Base-by-base conservation (phyloP, 1,140 invertebrate species). In the Euwallacea similis region DNA sequence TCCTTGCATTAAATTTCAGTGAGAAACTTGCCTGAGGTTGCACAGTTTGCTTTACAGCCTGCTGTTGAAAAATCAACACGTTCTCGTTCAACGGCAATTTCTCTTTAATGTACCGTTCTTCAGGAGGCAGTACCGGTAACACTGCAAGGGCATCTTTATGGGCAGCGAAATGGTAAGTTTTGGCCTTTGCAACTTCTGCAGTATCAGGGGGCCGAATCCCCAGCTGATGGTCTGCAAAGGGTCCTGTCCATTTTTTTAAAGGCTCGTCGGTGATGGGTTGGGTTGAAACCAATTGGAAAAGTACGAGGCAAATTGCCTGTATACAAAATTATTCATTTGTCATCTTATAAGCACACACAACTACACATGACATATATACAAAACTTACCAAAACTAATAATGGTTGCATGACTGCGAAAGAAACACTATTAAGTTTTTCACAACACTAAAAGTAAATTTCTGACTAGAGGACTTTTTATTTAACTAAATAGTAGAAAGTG, bases 131-230 rank as follows among this genome's bases (percentile, higher is more conserved):
- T 64, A 55, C 42, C 0, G 73, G 73, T 8, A 74, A 42, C 3
- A 64, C 54, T 6, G 64, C 70, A 9, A 66, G 44, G 41, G 72
- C 62, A 16, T 72, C 7, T 4, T 42, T 11, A 43, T 71, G 61
- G 10, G 66, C 69, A 7, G 42, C 43, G 7, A 43, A 21, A 33
- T 72, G 73, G 10, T 72, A 61, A 0, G 43, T 13, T 63, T 75
- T 74, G 10, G 74, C 74, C 4, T 60, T 56, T 33, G 73, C 60
- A 2, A 76, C 74, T 72, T 76, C 73, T 1, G 74, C 73, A 21
- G 74, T 76, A 50, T 76, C 74, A 11, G 62, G n/a, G 2, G 73
- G 72, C 16, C 55, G 55, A 8, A 72, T 43, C 1, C 72, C 74
- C 2, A 61, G 56, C n/a, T 64, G 44, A 46, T 76, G 73, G 50